Base-by-base conservation (phyloP, 2,888 invertebrate species). In the Spilarctia lutea region DNA sequence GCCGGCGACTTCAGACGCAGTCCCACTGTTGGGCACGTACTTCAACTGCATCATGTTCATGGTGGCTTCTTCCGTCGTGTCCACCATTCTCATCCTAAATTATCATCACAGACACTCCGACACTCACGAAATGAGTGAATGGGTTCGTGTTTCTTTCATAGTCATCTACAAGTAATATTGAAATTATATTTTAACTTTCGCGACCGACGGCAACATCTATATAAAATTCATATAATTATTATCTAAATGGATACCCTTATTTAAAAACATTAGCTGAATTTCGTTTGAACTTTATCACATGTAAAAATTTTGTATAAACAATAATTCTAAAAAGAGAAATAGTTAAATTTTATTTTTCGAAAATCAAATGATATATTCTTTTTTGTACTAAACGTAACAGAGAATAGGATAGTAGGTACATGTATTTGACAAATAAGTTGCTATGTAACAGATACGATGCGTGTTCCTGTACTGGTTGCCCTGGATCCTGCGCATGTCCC, bases 41-140 rank as follows among this genome's bases (percentile, higher is more conserved):
- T 99, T 99, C 97, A 99, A 99, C 97, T 99, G 99, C 96, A 99
- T 99, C 96, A 99, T 99, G 99, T 99, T 99, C 96, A 99, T 99
- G 99, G 99, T 99, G 96, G 99, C 99, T 89, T 98, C 99, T 90
- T 99, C 99, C 86, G 99, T 99, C 93, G 99, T 99, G 91, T 99
- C 99, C 94, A 99, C 99, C 84, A 99, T 99, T 92, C 98, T 99
- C 91, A 99, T 99, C 94, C 97, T 99, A 91, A 99, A 99, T 96
- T 99, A 99, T 96, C 99, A 99, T 96, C 99, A 99, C 96, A 97
- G 99, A 91, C 99, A 98, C 94, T 97, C 99, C 88, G 99, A 99
- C 96, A 99, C 99, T 86, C 99, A 99, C 96, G 98, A 98, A 96
- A 99, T 99, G 99, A 98, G 99, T 91, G 97, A 98, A 93, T 99